These are phyloP conservation scores for Sceloporus undulatus DNA, from an alignment of 2,113 vertebrate genomes.

Conservation along the genomic window DNA sequence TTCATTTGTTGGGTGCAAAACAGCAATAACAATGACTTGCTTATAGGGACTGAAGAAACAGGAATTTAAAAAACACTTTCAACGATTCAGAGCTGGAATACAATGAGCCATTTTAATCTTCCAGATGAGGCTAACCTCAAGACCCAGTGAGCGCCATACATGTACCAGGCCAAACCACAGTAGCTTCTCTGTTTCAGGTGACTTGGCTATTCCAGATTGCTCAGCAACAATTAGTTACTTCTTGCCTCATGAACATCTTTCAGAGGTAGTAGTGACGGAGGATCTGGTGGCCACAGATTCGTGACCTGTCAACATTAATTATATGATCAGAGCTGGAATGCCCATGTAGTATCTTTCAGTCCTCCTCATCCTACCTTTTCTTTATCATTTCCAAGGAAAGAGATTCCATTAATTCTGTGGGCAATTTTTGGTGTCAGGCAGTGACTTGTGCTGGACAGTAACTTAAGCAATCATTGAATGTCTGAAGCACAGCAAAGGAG, in stretches of 20 bases:
- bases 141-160: neutral
- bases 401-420: neutral
- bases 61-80: neutral
- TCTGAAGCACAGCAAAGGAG: neutral
- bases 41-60: neutral
- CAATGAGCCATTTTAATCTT: slow-evolving; percentile 5
- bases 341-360: neutral
- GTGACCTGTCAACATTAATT: no score
- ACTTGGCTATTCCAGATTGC: neutral
- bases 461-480: neutral
- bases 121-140: neutral
- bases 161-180: neutral
- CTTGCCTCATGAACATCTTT: neutral
- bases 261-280: neutral
- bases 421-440: neutral
- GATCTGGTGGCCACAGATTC: neutral
- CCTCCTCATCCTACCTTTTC: neutral
- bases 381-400: neutral
- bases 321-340: neutral
- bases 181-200: neutral
- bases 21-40: neutral
- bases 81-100: slow-evolving; percentile 6
- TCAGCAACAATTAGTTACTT: neutral
- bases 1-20: neutral
- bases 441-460: neutral